Base-by-base conservation (phyloP, 2,888 invertebrate species). In the Cephus pygmeus region DNA sequence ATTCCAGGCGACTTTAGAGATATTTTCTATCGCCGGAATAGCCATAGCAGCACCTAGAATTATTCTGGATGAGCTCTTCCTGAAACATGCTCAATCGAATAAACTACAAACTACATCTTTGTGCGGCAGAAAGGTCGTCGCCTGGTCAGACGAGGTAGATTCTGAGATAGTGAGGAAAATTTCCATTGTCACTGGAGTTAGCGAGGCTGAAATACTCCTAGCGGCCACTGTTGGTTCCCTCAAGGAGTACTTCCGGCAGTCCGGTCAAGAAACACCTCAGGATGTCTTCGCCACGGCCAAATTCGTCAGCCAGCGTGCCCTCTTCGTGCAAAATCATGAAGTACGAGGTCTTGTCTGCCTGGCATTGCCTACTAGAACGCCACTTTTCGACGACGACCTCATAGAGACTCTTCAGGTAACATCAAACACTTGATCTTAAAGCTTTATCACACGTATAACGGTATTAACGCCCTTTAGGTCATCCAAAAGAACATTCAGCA, bases 71-170 rank as follows among this genome's bases (percentile, higher is more conserved):
- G 95, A 95, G 85, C 92, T 95, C 1, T 92, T 95, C 0, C 90
- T 93, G 34, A 92, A 93, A 33, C 92, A 93, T 80, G 93, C 93
- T 73, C 93, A 94, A 9, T 85, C 93, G 34, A 93, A 94, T 87
- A 89, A 93, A 71, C 85, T 94, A 78, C 95, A 95, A 87, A 94
- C 94, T 0, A 93, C 94, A 23, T 95, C 95, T 0, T 92, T 95
- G 34, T 95, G 95, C 87, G 96, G 96, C 2, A 92, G 96, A 81
- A 96, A 96, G 92, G 94, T 95, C 1, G 94, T 95, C 3, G 94
- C 95, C 0, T 96, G 96, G 96, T 95, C 95, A 0, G 93, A 94
- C 0, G 93, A 94, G 0, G 93, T 96, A 0, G 92, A 94, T 11
- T 91, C 93, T 11, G 93, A 93, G 0, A 90, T 92, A 23, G 91